A percentile compares a stretch with the other conserved stretches of the same genome.
These are phyloP conservation scores for Australoheros scitulus DNA, from an alignment of 2,113 vertebrate genomes.

Conservation along the genomic window DNA sequence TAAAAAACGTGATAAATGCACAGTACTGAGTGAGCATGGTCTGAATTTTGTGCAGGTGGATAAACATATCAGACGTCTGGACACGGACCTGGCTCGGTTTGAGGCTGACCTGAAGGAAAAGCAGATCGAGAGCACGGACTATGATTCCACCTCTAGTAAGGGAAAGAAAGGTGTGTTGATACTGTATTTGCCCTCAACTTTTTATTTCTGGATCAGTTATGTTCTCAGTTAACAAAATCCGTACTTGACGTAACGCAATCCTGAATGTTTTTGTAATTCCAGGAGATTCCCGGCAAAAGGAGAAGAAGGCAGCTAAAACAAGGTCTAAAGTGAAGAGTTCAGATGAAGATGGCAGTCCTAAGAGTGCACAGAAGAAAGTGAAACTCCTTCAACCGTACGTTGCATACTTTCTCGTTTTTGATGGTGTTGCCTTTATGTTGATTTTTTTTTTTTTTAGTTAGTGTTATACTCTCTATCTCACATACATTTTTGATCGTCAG, in stretches of 20 bases:
- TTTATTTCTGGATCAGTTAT: not conserved
- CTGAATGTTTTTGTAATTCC: slow-evolving; percentile 25
- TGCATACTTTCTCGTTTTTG: not conserved
- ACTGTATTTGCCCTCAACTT: not conserved
- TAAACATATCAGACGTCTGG: slow-evolving; percentile 94
- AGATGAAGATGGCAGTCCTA: slow-evolving; percentile 90
- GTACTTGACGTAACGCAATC: not conserved
- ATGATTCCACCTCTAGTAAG: slow-evolving; percentile 96
- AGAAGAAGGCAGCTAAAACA: slow-evolving; percentile 92
- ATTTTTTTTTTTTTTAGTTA: not conserved
- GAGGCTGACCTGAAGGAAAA: slow-evolving; percentile 98
- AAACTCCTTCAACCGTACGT: slow-evolving; percentile 93
- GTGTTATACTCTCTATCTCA: not conserved
- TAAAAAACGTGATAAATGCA: not conserved
- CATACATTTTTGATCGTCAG: slow-evolving; percentile 71
- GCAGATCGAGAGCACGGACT: slow-evolving; percentile 95
- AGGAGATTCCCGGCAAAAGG: slow-evolving; percentile 89
- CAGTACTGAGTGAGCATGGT: not conserved
- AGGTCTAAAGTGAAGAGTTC: slow-evolving; percentile 95
- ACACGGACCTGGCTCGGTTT: slow-evolving; percentile 95
- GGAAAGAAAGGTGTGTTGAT: slow-evolving; percentile 91
- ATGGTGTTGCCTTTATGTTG: not conserved
- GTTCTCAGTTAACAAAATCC: not conserved
- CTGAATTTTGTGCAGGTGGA: slow-evolving; percentile 84
- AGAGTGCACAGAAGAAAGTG: slow-evolving; percentile 92